phyloP scores from a whole-genome alignment of 37 sponge, comb jelly and placozoan species.

The Ephydatia muelleri region DNA sequence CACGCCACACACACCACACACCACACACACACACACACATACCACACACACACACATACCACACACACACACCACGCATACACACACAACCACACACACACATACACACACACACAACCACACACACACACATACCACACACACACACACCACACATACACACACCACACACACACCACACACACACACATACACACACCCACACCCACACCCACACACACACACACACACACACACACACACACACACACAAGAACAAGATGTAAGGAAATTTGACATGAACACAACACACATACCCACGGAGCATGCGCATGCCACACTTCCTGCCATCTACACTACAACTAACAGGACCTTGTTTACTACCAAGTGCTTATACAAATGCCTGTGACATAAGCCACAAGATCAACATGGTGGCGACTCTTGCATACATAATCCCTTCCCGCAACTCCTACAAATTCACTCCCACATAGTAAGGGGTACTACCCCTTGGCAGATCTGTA shows the following conservation, averaged over 20 bases:
- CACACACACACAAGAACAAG: too few relatives aligned
- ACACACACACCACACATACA: constrained; percentile 1
- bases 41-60: neutral
- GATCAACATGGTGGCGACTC: neutral
- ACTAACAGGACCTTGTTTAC: neutral
- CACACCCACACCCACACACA: neutral
- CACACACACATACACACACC: too few relatives aligned
- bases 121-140: too few relatives aligned
- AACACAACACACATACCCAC: neutral
- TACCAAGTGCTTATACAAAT: neutral
- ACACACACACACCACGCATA: neutral
- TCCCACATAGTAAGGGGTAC: constrained; percentile 11
- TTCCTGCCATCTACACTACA: too few relatives aligned
- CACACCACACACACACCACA: too few relatives aligned
- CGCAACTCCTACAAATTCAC: constrained; percentile 7
- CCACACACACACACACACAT: neutral
- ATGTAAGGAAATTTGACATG: too few relatives aligned
- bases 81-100: too few relatives aligned
- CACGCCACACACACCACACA: neutral
- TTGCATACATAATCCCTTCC: neutral
- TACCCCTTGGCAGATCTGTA: too few relatives aligned
- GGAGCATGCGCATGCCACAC: neutral
- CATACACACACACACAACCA: neutral
- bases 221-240: neutral
- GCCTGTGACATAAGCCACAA: neutral